phyloP scores from a whole-genome alignment of 2,797 vertebrate species.

The Falco rusticolus region DNA sequence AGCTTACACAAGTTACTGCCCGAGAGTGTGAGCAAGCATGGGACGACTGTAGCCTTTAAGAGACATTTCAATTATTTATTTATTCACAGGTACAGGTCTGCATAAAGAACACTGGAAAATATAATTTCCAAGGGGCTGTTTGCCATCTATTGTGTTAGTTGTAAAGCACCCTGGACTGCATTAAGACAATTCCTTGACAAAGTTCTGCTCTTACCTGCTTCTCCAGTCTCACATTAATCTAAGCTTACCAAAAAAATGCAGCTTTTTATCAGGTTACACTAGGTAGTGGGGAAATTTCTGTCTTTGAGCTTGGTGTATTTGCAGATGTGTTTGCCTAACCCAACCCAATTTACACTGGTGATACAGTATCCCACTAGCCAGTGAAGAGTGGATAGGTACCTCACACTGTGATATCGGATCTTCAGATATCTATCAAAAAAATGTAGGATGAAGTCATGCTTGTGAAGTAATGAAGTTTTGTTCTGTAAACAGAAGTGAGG shows the following conservation, averaged over 20 bases:
- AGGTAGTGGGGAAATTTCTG: not conserved
- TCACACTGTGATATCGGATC: not conserved
- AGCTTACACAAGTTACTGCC: not conserved
- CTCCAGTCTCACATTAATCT: not conserved
- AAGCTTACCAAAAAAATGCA: not conserved
- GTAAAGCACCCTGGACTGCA: not conserved
- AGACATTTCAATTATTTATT: not conserved
- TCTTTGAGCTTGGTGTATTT: not conserved
- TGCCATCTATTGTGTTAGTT: not conserved
- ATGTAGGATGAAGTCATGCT: not conserved
- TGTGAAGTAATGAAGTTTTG: fast-evolving
- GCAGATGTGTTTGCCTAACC: not conserved
- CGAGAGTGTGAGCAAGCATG: not conserved
- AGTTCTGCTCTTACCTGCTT: not conserved
- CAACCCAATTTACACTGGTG: not conserved
- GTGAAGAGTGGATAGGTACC: not conserved
- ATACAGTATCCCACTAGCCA: not conserved
- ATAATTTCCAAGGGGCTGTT: not conserved
- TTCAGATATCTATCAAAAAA: not conserved
- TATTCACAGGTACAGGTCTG: not conserved
- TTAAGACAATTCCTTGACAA: not conserved
- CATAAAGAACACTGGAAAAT: not conserved
- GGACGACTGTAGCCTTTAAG: not conserved
- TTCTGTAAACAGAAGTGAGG: not conserved
- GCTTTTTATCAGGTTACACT: not conserved